phyloP scores from a whole-genome alignment of 2,797 vertebrate species.

The Todus mexicanus region DNA sequence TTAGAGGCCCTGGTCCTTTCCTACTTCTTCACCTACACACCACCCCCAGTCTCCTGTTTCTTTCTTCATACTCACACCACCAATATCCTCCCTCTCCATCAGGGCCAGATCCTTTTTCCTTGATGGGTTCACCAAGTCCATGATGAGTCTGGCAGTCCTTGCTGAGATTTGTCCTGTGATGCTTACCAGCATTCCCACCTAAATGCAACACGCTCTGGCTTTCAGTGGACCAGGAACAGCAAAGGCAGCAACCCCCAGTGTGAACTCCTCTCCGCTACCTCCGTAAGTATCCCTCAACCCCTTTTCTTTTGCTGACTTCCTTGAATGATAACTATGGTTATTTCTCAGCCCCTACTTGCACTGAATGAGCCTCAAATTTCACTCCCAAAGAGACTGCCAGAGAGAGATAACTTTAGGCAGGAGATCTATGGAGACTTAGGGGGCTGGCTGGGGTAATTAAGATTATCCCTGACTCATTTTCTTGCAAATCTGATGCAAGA shows the following conservation, averaged over 20 bases:
- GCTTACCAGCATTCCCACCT: background rate
- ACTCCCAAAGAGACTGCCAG: background rate
- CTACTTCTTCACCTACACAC: background rate
- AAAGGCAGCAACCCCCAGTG: background rate
- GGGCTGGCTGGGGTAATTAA: background rate
- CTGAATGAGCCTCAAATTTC: background rate
- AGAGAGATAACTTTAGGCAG: background rate
- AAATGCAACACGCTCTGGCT: background rate
- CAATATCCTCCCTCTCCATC: background rate
- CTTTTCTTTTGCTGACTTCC: background rate
- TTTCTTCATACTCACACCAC: background rate
- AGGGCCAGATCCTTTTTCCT: background rate
- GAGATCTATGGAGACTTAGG: background rate
- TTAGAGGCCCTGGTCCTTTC: background rate
- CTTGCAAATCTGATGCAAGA: conserved; percentile 49
- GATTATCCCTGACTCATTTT: conserved; percentile 21
- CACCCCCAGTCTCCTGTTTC: background rate
- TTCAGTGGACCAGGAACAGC: background rate
- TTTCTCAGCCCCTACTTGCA: background rate
- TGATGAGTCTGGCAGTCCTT: background rate
- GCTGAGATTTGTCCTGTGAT: background rate
- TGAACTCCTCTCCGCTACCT: background rate
- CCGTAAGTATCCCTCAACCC: fast-evolving
- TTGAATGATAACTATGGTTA: background rate
- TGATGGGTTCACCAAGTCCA: background rate